Evolutionary conservation across 2,888 invertebrate genomes (phyloP).

Genomic region (Limenitis camilla): DNA sequence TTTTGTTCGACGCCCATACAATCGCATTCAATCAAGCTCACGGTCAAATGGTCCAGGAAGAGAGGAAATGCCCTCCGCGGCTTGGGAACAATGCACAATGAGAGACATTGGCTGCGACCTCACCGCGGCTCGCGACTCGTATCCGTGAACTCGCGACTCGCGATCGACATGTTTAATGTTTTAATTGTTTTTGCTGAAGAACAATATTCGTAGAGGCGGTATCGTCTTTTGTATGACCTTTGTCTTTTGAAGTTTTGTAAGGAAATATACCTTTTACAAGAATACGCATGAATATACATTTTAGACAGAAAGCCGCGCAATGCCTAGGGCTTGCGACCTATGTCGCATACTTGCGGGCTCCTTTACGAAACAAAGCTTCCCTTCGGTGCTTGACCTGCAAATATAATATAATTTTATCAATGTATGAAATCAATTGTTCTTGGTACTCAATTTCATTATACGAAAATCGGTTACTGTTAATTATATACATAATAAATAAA

Average conservation of each 20-base stretch:
- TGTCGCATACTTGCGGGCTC: too few relatives aligned
- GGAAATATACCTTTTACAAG: too few relatives aligned
- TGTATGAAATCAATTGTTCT: too few relatives aligned
- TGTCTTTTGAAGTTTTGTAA: not conserved
- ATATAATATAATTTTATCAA: too few relatives aligned
- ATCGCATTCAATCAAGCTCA: constrained; percentile 33
- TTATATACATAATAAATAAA: too few relatives aligned
- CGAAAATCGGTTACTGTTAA: too few relatives aligned
- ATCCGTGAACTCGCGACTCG: constrained; percentile 50
- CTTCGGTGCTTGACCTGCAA: too few relatives aligned
- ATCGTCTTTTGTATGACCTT: not conserved
- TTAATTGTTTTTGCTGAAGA: not conserved
- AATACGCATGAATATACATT: too few relatives aligned
- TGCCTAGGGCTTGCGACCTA: too few relatives aligned
- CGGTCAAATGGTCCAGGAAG: constrained; percentile 46
- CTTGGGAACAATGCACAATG: constrained; percentile 63
- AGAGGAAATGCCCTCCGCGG: constrained; percentile 63
- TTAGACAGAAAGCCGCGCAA: too few relatives aligned
- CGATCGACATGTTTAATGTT: constrained; percentile 14
- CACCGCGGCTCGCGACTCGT: constrained; percentile 33
- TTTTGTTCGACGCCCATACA: constrained; percentile 14
- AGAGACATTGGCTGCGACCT: constrained; percentile 56
- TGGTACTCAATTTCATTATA: too few relatives aligned
- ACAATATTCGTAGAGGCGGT: not conserved
- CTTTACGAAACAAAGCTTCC: too few relatives aligned